Evolutionary conservation across 2,113 vertebrate genomes (phyloP).

Genomic region (Protomyctophum bolini): DNA sequence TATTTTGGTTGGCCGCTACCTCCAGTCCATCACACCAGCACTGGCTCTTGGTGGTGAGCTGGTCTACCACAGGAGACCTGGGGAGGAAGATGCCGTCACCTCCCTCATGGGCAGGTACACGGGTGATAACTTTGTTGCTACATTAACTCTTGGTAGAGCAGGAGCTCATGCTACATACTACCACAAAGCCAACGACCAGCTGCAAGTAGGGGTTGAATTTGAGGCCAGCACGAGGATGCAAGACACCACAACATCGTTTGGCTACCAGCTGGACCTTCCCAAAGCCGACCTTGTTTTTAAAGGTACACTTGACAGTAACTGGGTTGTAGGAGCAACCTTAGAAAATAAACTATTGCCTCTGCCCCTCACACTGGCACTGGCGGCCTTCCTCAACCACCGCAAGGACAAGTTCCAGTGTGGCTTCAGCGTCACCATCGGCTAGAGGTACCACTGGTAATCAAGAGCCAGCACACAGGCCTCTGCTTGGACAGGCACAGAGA

Average conservation of each 20-base stretch:
- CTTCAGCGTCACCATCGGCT: constrained; percentile 89
- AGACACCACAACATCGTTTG: constrained; percentile 87
- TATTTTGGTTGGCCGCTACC: constrained; percentile 87
- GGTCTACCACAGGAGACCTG: constrained; percentile 88
- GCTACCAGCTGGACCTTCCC: constrained; percentile 90
- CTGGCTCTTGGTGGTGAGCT: constrained; percentile 89
- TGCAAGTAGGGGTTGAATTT: constrained; percentile 92
- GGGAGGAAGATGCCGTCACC: constrained; percentile 87
- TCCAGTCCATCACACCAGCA: constrained; percentile 85
- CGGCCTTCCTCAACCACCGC: constrained; percentile 91
- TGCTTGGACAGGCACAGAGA: constrained; percentile 68
- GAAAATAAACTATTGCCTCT: constrained; percentile 91
- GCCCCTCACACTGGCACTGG: constrained; percentile 87
- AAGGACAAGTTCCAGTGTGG: constrained; percentile 95
- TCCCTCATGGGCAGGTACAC: constrained; percentile 89
- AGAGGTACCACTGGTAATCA: constrained; percentile 41
- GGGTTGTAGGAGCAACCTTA: constrained; percentile 88
- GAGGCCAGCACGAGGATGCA: constrained; percentile 89
- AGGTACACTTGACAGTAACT: constrained; percentile 91
- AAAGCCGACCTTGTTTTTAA: constrained; percentile 92
- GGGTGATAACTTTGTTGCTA: constrained; percentile 86
- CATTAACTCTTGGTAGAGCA: constrained; percentile 84
- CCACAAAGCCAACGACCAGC: constrained; percentile 92
- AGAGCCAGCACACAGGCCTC: constrained; percentile 47
- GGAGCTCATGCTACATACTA: constrained; percentile 91